Evolutionary conservation across 2,113 vertebrate species (phyloP).

Genomic region (Scomber scombrus): DNA sequence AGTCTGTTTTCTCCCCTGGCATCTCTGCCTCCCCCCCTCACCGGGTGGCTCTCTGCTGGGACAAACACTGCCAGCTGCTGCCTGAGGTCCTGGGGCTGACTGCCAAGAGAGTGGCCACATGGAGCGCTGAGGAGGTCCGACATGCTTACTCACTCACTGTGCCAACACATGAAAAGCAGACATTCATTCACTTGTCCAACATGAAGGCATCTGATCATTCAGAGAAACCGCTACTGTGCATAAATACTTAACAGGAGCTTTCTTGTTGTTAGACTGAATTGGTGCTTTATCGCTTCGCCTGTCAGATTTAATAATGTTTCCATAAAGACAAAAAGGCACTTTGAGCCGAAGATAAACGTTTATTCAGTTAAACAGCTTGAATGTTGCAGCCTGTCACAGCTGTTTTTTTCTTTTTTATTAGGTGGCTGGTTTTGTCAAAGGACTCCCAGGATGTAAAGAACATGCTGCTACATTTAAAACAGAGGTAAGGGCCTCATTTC

Average conservation of each 20-base stretch:
- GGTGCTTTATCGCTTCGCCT: neutral
- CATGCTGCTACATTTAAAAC: constrained; percentile 91
- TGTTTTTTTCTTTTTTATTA: constrained; percentile 57
- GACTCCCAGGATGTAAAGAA: constrained; percentile 91
- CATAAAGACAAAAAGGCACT: neutral
- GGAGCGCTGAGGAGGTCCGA: constrained; percentile 92
- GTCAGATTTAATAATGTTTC: neutral
- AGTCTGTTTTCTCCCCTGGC: constrained; percentile 92
- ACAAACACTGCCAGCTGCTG: constrained; percentile 92
- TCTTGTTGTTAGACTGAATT: neutral
- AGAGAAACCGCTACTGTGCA: neutral
- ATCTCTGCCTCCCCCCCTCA: constrained; percentile 86
- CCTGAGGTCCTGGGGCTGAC: constrained; percentile 91
- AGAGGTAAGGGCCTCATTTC: constrained; percentile 83
- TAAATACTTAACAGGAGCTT: constrained; percentile 21
- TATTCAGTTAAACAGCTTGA: neutral
- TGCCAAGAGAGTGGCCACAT: constrained; percentile 91
- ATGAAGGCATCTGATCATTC: constrained; percentile 41
- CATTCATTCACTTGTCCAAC: constrained; percentile 27
- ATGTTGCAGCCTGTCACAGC: neutral
- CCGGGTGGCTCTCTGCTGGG: constrained; percentile 91
- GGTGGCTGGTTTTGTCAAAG: constrained; percentile 91
- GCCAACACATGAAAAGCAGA: constrained; percentile 43
- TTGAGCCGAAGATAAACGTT: neutral
- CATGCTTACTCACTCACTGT: constrained; percentile 24